Evolutionary conservation across 2,113 vertebrate genomes (phyloP).

Genomic region (Ondatra zibethicus): DNA sequence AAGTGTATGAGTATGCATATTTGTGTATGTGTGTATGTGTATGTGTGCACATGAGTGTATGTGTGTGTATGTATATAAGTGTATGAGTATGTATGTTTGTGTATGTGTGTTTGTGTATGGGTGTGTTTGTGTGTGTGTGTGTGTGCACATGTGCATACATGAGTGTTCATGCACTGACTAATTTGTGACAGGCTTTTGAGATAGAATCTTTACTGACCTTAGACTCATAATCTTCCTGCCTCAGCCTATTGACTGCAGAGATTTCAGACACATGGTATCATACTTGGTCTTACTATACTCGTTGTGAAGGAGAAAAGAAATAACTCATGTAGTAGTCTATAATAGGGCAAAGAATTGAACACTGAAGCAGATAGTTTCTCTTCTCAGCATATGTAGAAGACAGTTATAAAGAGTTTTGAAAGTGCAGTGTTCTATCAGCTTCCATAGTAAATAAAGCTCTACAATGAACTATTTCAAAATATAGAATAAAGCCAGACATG

Average conservation of each 20-base stretch:
- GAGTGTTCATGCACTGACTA: background rate
- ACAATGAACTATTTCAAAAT: slow-evolving; percentile 63
- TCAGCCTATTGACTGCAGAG: background rate
- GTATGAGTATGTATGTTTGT: no score
- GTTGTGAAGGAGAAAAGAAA: slow-evolving; percentile 79
- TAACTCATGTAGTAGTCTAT: slow-evolving; percentile 66
- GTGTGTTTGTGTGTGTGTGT: accelerated
- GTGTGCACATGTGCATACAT: accelerated
- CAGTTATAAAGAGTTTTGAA: slow-evolving; percentile 74
- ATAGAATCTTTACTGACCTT: background rate
- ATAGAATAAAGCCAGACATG: slow-evolving; percentile 48
- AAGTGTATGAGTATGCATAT: accelerated
- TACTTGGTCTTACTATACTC: background rate
- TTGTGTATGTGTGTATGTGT: background rate
- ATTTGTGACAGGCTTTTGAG: background rate
- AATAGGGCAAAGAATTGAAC: slow-evolving; percentile 75
- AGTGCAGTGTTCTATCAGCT: slow-evolving; percentile 24
- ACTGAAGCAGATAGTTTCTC: slow-evolving; percentile 61
- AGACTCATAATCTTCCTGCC: background rate
- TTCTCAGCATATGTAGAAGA: slow-evolving; percentile 58
- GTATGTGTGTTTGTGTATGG: background rate
- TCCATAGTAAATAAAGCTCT: slow-evolving; percentile 70
- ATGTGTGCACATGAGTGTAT: accelerated
- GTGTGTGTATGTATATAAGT: background rate
- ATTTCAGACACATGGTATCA: background rate